These are phyloP conservation scores for Neostethus bicornis DNA, from an alignment of 2,797 vertebrate species.

Conservation along the genomic window DNA sequence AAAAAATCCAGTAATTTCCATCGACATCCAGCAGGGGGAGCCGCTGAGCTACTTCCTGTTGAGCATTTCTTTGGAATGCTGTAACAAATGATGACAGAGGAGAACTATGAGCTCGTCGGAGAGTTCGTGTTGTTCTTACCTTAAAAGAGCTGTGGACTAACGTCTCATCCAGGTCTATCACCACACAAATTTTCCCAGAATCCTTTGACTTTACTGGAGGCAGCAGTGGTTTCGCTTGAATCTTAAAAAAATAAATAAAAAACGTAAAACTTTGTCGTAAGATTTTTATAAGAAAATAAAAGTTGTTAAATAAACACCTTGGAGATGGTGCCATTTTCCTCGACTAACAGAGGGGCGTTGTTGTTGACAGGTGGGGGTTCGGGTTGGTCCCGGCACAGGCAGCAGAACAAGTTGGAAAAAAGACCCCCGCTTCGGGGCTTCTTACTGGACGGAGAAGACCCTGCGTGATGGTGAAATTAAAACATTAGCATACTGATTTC, in stretches of 20 bases:
- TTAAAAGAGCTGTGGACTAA: conserved; percentile 95
- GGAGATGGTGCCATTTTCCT: conserved; percentile 91
- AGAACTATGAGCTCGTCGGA: not conserved
- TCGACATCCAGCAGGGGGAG: conserved; percentile 33
- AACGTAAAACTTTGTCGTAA: not conserved
- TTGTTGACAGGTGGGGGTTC: conserved; percentile 86
- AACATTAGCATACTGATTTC: too few species aligned
- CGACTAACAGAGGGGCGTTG: conserved; percentile 89
- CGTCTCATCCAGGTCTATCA: conserved; percentile 94
- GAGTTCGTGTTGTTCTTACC: conserved; percentile 66
- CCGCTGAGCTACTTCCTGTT: not conserved
- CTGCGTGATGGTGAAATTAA: conserved; percentile 47
- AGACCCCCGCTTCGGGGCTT: conserved; percentile 87
- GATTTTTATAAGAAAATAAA: not conserved
- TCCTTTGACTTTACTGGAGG: conserved; percentile 91
- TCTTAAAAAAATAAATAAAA: conserved; percentile 53
- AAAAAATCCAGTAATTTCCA: conserved; percentile 39
- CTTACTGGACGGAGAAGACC: conserved; percentile 77
- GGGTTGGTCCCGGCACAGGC: conserved; percentile 86
- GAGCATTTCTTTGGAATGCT: conserved; percentile 19
- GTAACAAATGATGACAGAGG: conserved; percentile 18
- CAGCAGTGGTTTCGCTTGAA: conserved; percentile 87
- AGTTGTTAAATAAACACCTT: too few species aligned
- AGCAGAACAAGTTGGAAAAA: conserved; percentile 90
- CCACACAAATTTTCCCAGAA: conserved; percentile 89